phyloP scores from a whole-genome alignment of 1,140 invertebrate species.

The Orussus abietinus region DNA sequence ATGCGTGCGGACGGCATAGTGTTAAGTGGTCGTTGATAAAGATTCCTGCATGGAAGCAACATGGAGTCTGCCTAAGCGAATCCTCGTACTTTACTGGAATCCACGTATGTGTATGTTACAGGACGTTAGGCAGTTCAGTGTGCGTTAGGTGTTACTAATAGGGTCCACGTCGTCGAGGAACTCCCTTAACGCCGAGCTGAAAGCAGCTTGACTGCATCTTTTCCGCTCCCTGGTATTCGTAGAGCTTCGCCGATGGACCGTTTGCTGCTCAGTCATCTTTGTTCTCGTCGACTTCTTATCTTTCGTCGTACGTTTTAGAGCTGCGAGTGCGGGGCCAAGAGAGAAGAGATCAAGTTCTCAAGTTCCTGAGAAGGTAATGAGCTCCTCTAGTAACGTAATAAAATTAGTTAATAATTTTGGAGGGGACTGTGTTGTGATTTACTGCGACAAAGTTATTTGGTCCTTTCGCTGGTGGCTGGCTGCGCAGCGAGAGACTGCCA shows the following conservation, averaged over 20 bases:
- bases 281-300: constrained; percentile 35
- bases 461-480: too few species aligned
- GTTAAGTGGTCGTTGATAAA: too few species aligned
- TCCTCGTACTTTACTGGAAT: too few species aligned
- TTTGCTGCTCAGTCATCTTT: constrained; percentile 35
- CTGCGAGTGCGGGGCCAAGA: constrained; percentile 15
- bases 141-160: constrained; percentile 37
- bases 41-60: too few species aligned
- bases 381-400: constrained; percentile 39
- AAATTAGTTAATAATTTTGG: constrained; percentile 38
- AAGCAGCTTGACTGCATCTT: constrained; percentile 31
- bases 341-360: constrained; percentile 31
- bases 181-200: constrained; percentile 12
- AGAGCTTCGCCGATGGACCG: constrained; percentile 29
- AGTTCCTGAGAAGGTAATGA: constrained; percentile 42
- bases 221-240: constrained; percentile 38
- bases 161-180: constrained; percentile 22
- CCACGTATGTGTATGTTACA: constrained; percentile 44
- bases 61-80: too few species aligned
- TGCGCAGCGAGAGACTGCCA: too few species aligned
- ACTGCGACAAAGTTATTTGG: constrained; percentile 18
- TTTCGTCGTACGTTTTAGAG: constrained; percentile 38
- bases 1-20: too few species aligned
- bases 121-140: constrained; percentile 37
- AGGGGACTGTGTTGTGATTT: constrained; percentile 35